Evolutionary conservation across 2,888 invertebrate species (phyloP).

Genomic region (Sipunculus nudus): DNA sequence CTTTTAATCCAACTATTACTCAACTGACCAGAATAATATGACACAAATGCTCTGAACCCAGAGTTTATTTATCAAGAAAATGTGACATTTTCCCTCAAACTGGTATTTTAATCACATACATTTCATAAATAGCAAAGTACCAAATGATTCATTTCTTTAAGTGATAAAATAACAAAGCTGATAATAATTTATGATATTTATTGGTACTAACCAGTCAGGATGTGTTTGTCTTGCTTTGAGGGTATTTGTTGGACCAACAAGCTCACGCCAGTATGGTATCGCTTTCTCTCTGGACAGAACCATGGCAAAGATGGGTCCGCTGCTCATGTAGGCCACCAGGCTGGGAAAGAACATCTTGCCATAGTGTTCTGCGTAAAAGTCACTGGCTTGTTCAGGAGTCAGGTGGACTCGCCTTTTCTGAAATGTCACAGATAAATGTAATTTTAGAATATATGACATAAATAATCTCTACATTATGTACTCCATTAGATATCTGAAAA

Average conservation of each 20-base stretch:
- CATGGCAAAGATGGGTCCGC: constrained; percentile 78
- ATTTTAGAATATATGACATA: not conserved
- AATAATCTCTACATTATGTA: not conserved
- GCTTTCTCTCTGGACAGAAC: constrained; percentile 76
- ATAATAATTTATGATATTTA: not conserved
- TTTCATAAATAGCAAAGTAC: too few species aligned
- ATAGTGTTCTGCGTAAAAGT: constrained; percentile 81
- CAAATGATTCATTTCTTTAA: too few species aligned
- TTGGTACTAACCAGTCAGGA: constrained; percentile 69
- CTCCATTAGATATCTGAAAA: not conserved
- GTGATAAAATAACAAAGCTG: too few species aligned
- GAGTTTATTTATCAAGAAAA: too few species aligned
- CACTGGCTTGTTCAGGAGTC: constrained; percentile 86
- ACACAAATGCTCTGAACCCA: too few species aligned
- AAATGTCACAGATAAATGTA: constrained; percentile 38
- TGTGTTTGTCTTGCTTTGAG: constrained; percentile 72
- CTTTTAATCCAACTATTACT: too few species aligned
- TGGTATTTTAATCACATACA: too few species aligned
- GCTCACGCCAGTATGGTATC: constrained; percentile 76
- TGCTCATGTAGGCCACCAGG: constrained; percentile 82
- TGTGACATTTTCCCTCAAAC: too few species aligned
- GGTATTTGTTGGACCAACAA: constrained; percentile 77
- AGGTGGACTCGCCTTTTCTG: constrained; percentile 77
- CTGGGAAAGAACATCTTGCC: constrained; percentile 80
- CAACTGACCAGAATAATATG: too few species aligned